A percentile compares a stretch with the other conserved stretches of the same genome.
Conservation (phyloP, 2,797 vertebrate genomes). For the Siniperca undulata region DNA sequence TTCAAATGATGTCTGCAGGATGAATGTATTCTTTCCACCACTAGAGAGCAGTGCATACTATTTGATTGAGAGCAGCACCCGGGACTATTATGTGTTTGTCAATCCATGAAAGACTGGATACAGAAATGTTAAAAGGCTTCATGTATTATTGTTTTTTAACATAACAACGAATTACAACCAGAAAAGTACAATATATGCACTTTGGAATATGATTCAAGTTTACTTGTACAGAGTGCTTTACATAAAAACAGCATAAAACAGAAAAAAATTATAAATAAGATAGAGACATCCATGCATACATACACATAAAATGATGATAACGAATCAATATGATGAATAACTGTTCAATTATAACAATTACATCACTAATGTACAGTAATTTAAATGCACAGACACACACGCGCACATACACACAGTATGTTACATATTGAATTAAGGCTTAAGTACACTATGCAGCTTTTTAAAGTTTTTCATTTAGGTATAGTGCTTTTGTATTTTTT, state of each 20-base stretch:
- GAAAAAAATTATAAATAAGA: too few relatives aligned
- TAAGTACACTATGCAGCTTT: too few relatives aligned
- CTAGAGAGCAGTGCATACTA: slow-evolving; percentile 27
- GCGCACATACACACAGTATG: too few relatives aligned
- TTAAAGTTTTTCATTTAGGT: too few relatives aligned
- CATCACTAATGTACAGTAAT: neutral
- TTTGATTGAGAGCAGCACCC: neutral
- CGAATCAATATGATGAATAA: neutral
- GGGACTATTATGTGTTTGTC: neutral
- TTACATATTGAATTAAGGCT: too few relatives aligned
- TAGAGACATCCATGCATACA: too few relatives aligned
- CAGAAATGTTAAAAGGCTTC: neutral
- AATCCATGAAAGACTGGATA: neutral
- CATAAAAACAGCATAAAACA: too few relatives aligned
- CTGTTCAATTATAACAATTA: neutral
- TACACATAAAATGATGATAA: too few relatives aligned
- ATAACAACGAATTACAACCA: neutral
- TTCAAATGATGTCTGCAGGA: neutral
- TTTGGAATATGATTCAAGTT: neutral
- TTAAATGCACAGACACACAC: neutral
- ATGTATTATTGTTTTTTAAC: neutral
- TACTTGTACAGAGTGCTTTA: too few relatives aligned
- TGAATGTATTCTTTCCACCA: neutral
- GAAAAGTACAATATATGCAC: neutral
- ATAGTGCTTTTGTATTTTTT: too few relatives aligned